Conservation (phyloP, 2,797 vertebrate species). For the Monodelphis domestica region DNA sequence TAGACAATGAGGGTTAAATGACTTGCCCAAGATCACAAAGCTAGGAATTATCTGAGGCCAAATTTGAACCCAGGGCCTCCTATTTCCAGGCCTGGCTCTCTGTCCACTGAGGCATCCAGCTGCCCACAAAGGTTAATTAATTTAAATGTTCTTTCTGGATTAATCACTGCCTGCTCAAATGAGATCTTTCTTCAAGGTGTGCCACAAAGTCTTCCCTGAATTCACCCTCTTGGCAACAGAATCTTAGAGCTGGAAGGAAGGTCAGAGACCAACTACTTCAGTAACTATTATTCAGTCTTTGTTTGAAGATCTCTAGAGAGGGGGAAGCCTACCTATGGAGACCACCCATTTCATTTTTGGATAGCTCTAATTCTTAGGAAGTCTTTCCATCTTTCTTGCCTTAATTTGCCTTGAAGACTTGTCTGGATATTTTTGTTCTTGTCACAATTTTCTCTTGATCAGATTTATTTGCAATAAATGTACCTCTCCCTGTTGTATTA, state of each 20-base stretch:
- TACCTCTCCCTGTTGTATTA: not conserved
- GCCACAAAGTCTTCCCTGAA: not conserved
- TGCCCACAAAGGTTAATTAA: not conserved
- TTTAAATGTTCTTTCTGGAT: not conserved
- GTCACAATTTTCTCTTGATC: not conserved
- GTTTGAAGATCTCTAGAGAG: not conserved
- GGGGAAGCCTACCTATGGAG: not conserved
- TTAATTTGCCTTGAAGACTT: not conserved
- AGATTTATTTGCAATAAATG: not conserved
- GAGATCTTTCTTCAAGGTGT: not conserved
- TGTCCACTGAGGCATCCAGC: no score
- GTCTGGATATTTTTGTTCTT: not conserved
- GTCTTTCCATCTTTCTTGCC: not conserved
- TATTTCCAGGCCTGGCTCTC: no score
- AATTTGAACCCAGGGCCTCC: no score
- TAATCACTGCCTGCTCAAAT: not conserved
- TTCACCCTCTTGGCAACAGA: not conserved
- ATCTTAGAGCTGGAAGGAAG: not conserved
- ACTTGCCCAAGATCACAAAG: no score
- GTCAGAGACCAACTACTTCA: not conserved
- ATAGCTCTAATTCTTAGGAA: not conserved
- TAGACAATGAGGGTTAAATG: no score
- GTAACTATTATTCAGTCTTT: not conserved
- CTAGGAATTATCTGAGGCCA: no score
- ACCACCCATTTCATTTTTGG: not conserved